Evolutionary conservation across 2,797 vertebrate species (phyloP).

Genomic region (Capromys pilorides): DNA sequence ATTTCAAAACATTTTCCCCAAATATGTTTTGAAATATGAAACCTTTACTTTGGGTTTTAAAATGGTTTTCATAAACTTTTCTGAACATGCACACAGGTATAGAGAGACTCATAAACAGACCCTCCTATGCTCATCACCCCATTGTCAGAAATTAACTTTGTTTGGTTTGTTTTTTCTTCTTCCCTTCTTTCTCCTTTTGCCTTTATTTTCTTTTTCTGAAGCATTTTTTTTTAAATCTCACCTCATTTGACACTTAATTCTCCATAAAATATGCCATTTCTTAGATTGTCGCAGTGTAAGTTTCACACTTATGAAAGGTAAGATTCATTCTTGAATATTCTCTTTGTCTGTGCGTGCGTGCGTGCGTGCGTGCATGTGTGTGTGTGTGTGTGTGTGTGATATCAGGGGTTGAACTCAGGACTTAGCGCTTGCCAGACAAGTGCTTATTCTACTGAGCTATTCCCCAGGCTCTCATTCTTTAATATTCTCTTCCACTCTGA

Average conservation of each 20-base stretch:
- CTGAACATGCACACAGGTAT: neutral
- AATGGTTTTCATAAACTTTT: constrained; percentile 43
- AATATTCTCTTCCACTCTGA: neutral
- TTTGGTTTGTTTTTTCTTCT: neutral
- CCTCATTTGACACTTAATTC: neutral
- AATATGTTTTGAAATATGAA: constrained; percentile 36
- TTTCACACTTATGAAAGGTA: constrained; percentile 41
- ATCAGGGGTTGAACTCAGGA: too few species aligned
- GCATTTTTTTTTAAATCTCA: neutral
- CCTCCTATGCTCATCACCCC: neutral
- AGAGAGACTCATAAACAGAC: constrained; percentile 21
- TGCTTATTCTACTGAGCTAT: too few species aligned
- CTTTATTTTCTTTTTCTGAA: neutral
- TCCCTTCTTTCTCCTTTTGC: neutral
- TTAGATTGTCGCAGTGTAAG: neutral
- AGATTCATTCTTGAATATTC: neutral
- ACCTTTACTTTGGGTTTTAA: neutral
- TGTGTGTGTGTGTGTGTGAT: too few species aligned
- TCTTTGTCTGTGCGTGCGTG: too few species aligned
- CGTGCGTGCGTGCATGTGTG: too few species aligned
- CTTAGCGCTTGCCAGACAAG: too few species aligned
- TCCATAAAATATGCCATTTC: constrained; percentile 10
- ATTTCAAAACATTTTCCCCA: neutral
- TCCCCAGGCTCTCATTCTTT: too few species aligned
- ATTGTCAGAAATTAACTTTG: neutral